These are phyloP conservation scores for Irena cyanogastra DNA, from an alignment of 2,113 vertebrate species.

Conservation along the genomic window DNA sequence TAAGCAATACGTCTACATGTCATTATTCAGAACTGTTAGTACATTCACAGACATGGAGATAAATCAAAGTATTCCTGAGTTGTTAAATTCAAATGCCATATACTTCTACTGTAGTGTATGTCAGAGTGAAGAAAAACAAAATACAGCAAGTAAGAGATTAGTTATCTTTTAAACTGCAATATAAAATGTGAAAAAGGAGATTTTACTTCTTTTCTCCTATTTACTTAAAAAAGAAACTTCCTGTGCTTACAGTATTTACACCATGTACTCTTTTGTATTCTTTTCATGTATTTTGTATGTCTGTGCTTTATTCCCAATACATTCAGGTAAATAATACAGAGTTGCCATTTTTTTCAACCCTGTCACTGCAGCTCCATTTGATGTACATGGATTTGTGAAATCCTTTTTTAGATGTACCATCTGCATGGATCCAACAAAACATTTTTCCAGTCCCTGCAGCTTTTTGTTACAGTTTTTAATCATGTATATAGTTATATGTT, in stretches of 20 bases:
- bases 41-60: neutral
- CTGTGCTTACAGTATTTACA: conserved; percentile 76
- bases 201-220: conserved; percentile 63
- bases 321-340: conserved; percentile 27
- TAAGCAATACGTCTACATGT: neutral
- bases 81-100: conserved; percentile 20
- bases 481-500: conserved; percentile 82
- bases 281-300: conserved; percentile 58
- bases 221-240: conserved; percentile 67
- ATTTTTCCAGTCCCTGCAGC: conserved; percentile 64
- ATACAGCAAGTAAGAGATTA: conserved; percentile 52
- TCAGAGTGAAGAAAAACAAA: conserved; percentile 38
- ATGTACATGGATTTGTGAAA: conserved; percentile 39
- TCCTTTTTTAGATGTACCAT: conserved; percentile 28
- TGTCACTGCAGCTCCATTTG: neutral
- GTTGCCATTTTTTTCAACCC: neutral
- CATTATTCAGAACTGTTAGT: neutral
- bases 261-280: conserved; percentile 66
- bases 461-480: conserved; percentile 74
- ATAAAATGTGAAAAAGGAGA: conserved; percentile 68
- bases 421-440: conserved; percentile 32
- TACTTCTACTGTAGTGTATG: conserved; percentile 28
- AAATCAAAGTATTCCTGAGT: conserved; percentile 39
- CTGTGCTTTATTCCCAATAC: conserved; percentile 25
- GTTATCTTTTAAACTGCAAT: conserved; percentile 64